Evolutionary conservation across 2,113 vertebrate genomes (phyloP), one percentile per base, ranked within the genome.

Genomic region (Stigmatopora argus): DNA sequence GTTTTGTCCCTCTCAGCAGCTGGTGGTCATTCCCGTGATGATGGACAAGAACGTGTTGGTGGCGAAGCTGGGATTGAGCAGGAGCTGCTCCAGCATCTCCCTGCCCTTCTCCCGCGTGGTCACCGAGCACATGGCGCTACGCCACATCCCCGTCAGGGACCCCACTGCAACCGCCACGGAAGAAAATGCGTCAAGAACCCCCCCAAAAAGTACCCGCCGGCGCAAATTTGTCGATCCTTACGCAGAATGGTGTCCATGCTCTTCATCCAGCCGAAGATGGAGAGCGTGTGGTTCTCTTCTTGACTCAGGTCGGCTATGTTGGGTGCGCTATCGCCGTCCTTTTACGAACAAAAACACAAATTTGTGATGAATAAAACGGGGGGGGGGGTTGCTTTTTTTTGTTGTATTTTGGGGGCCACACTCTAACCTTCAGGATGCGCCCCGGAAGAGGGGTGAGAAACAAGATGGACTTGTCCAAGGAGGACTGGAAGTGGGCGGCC

Each of bases 201-300:
- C 46, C 3, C 13, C 2, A 0, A 52, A 52, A 52, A 21, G 49
- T 52, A 9, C 18, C 19, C 49, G 9, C 46, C 3, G 11, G 12
- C 11, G 11, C 45, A 12, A 4, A 46, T 46, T 48, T 48, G 5
- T 3, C 46, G 18, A 41, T 44, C 9, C 79, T 19, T 77, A 91
- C 89, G 71, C 8, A 90, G 65, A 0, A 83, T 0, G 5, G 0
- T 72, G 74, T 90, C 75, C 51, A 82, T 21, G 2, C 1, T 72
- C 1, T 3, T 72, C 70, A 89, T 84, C 90, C 89, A 90, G 65
- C 53, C 46, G 75, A 90, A 90, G 48, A 80, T 45, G 0, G 14
- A 73, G 10, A 90, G 74, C 0, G 78, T 65, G 65, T 88, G 81
- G 77, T 89, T 91, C 73, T 91, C 89, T 26, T 88, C 88, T 0